These are phyloP conservation scores for Tamandua tetradactyla DNA, from an alignment of 2,797 vertebrate species.

Conservation along the genomic window DNA sequence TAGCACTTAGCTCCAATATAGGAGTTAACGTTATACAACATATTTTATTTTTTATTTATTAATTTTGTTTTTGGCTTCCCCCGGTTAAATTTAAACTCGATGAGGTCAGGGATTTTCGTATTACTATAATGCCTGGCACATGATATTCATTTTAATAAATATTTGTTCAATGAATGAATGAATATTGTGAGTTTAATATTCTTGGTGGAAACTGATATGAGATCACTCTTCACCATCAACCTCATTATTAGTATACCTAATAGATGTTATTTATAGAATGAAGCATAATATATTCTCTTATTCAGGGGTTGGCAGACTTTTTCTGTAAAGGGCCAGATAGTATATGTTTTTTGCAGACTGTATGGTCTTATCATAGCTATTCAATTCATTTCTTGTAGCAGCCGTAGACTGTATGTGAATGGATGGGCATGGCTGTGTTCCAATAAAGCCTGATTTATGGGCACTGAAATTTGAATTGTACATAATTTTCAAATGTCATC, in stretches of 20 bases:
- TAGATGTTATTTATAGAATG: constrained; percentile 17
- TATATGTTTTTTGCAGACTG: constrained; percentile 30
- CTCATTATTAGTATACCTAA: constrained; percentile 49
- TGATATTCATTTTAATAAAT: neutral
- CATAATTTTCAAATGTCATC: constrained; percentile 21
- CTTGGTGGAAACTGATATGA: constrained; percentile 22
- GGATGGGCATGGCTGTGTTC: neutral
- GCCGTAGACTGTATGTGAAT: neutral
- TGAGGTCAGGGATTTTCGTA: neutral
- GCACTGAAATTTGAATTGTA: constrained; percentile 44
- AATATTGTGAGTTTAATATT: neutral
- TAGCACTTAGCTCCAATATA: neutral
- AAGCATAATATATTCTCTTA: neutral
- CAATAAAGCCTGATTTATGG: neutral
- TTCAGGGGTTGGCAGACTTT: constrained; percentile 15
- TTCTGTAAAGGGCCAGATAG: constrained; percentile 11
- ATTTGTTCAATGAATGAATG: constrained; percentile 17
- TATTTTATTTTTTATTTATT: neutral
- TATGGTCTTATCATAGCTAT: neutral
- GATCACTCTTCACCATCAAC: constrained; percentile 18
- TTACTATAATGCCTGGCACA: neutral
- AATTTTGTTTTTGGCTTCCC: neutral
- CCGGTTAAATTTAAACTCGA: neutral
- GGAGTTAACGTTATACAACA: too few relatives aligned
- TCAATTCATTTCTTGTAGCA: neutral